These are phyloP conservation scores for Sminthurinus signatus DNA, from an alignment of 1,140 invertebrate genomes.

Conservation along the genomic window DNA sequence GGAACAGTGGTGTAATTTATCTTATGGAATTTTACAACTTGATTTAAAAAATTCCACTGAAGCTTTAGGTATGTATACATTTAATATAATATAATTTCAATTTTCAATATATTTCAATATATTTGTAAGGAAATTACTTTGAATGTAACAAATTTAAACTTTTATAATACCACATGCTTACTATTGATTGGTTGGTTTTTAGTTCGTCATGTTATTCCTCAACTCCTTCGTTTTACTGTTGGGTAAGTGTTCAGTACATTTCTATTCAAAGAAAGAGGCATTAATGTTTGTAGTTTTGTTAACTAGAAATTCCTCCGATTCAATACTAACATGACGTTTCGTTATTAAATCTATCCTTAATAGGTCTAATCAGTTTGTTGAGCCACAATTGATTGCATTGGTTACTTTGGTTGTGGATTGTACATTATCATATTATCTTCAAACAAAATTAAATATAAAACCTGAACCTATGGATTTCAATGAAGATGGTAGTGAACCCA, in stretches of 20 bases:
- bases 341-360: neutral
- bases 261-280: too few species aligned
- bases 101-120: too few species aligned
- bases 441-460: slow-evolving; percentile 13
- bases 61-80: too few species aligned
- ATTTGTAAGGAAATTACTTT: too few species aligned
- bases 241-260: too few species aligned
- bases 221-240: slow-evolving; percentile 26
- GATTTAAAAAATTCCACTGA: slow-evolving; percentile 30
- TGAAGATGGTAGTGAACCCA: neutral
- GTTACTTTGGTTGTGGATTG: slow-evolving; percentile 29
- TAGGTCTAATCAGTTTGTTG: slow-evolving; percentile 22
- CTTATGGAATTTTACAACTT: slow-evolving; percentile 32
- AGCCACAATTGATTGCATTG: slow-evolving; percentile 30
- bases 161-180: too few species aligned
- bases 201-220: slow-evolving; percentile 24
- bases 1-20: slow-evolving; percentile 32
- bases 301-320: too few species aligned
- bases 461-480: slow-evolving; percentile 16
- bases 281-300: neutral
- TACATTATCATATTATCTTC: slow-evolving; percentile 26
- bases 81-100: too few species aligned
- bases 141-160: too few species aligned
- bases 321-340: neutral
- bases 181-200: too few species aligned